Evolutionary conservation across 2,797 vertebrate genomes (phyloP).

Genomic region (Lophotriccus pileatus): DNA sequence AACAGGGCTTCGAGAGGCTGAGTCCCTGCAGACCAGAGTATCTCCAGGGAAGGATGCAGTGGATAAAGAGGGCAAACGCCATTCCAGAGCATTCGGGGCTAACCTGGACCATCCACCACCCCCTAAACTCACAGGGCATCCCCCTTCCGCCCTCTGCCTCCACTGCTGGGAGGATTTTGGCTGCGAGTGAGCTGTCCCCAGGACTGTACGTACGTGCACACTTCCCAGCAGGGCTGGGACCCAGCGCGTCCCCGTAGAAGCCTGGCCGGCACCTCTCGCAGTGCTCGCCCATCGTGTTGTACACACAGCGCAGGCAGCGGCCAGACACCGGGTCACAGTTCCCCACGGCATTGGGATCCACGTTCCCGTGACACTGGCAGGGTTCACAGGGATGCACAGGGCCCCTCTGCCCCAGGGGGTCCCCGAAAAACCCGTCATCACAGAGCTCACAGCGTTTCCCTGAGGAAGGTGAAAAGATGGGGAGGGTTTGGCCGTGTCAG

Average conservation of each 20-base stretch:
- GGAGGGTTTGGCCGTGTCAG: fast-evolving
- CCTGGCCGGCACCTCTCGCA: slow-evolving; percentile 82
- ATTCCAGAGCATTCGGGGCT: not conserved
- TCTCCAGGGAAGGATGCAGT: not conserved
- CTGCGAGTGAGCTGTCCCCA: fast-evolving
- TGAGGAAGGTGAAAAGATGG: not conserved
- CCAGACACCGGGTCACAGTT: slow-evolving; percentile 84
- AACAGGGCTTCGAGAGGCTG: not conserved
- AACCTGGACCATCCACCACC: not conserved
- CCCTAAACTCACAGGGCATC: not conserved
- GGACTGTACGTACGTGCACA: slow-evolving; percentile 80
- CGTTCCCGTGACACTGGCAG: slow-evolving; percentile 86
- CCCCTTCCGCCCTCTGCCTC: not conserved
- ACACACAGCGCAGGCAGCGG: slow-evolving; percentile 85
- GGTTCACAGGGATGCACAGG: slow-evolving; percentile 70
- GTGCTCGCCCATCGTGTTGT: slow-evolving; percentile 82
- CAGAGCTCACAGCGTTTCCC: slow-evolving; percentile 89
- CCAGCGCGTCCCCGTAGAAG: slow-evolving; percentile 83
- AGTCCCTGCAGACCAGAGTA: not conserved
- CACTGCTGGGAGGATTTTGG: not conserved
- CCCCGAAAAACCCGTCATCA: slow-evolving; percentile 89
- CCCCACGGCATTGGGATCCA: slow-evolving; percentile 87
- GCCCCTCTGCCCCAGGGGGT: slow-evolving; percentile 83
- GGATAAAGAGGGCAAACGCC: not conserved
- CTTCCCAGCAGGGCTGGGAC: slow-evolving; percentile 56